Evolutionary conservation across 2,888 invertebrate genomes (phyloP), one percentile per base, ranked within the genome.

Genomic region (Stictocephala bisonia): DNA sequence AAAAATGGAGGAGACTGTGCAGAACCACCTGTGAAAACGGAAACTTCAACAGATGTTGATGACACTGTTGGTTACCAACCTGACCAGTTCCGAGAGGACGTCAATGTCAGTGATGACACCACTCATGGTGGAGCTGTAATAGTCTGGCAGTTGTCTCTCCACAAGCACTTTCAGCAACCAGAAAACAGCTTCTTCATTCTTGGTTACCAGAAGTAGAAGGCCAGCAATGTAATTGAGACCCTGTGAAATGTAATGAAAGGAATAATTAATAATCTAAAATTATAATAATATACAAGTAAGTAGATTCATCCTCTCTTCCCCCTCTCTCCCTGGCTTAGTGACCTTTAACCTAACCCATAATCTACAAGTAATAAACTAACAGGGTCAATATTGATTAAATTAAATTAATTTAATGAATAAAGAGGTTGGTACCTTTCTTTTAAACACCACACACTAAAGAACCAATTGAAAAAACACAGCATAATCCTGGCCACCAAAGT

Each of bases 201-300:
- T 94, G 24, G 96, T 94, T 29, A 94, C 91, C 77, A 97, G 86
- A 69, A 97, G 84, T 77, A 97, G 85, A 78, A 97, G 85, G 41
- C 94, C 94, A 72, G 95, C 95, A 80, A 97, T 93, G 83, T 96
- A 97, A 85, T 97, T 97, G 76, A 97, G 85, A 64, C 97, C 97
- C 89, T 97, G 80, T 35, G 6, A 31, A 20, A 77, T 78, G 48
- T 71, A 67, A 68, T 76, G 27, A 41, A 48, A 29, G 20, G n/a
- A n/a, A n/a, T n/a, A n/a, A n/a, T n/a, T n/a, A n/a, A n/a, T n/a
- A n/a, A n/a, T n/a, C n/a, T n/a, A n/a, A n/a, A n/a, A n/a, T n/a
- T n/a, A n/a, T n/a, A n/a, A n/a, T n/a, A n/a, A n/a, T n/a, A n/a
- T n/a, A n/a, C n/a, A n/a, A n/a, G n/a, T n/a, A n/a, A n/a, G n/a